A percentile compares a stretch with the other conserved stretches of the same genome.
phyloP scores from a whole-genome alignment of 23 tunicate species.

The Trididemnum miniatum region DNA sequence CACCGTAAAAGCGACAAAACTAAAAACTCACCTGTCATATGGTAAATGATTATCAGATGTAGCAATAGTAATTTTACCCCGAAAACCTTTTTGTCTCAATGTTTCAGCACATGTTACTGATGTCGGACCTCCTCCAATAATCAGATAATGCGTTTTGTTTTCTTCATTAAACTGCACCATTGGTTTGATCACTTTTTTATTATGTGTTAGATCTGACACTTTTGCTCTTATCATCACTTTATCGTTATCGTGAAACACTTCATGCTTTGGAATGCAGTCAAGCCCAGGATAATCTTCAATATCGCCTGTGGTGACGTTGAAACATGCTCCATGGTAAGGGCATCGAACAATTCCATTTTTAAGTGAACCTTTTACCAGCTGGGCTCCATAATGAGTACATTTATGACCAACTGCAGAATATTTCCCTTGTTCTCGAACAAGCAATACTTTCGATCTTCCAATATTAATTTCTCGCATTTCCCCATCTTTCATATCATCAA shows the following conservation, averaged over 20 bases:
- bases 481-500: constrained; percentile 81
- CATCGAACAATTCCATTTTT: constrained; percentile 66
- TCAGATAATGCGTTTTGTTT: constrained; percentile 45
- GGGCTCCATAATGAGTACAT: constrained; percentile 95
- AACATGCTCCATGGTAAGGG: constrained; percentile 97
- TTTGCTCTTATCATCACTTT: constrained; percentile 68
- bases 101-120: constrained; percentile 91
- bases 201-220: constrained; percentile 15
- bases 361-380: constrained; percentile 66
- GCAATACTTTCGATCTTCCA: constrained; percentile 59
- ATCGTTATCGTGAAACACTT: constrained; percentile 46
- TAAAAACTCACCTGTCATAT: constrained; percentile 91
- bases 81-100: constrained; percentile 66
- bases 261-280: constrained; percentile 83
- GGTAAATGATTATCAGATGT: constrained; percentile 62
- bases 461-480: constrained; percentile 76
- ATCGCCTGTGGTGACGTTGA: constrained; percentile 77
- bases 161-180: constrained; percentile 49
- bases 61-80: constrained; percentile 65
- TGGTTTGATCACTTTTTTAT: constrained; percentile 27
- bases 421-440: constrained; percentile 56
- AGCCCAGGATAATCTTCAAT: constrained; percentile 92
- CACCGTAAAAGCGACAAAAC: no score
- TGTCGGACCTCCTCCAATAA: constrained; percentile 87
- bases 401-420: constrained; percentile 75